These are phyloP conservation scores for Myzus persicae DNA, from an alignment of 1,140 invertebrate species.

Conservation along the genomic window DNA sequence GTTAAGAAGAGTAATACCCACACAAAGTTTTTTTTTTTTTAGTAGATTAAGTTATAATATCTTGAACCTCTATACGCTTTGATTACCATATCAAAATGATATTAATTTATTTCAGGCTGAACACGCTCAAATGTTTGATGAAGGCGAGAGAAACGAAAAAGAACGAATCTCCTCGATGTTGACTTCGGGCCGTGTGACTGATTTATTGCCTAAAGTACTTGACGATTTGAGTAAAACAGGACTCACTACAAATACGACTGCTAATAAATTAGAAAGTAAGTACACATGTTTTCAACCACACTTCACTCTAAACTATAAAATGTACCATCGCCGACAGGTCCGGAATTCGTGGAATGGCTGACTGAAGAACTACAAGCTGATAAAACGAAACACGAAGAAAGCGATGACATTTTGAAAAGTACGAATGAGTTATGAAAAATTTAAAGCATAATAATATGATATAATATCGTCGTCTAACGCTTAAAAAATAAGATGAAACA, in stretches of 20 bases:
- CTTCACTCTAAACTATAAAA: not conserved
- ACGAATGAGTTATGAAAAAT: not conserved
- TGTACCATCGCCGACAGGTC: not conserved
- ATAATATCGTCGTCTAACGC: no score
- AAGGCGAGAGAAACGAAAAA: slow-evolving; percentile 2
- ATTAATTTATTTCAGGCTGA: not conserved
- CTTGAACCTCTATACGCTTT: not conserved
- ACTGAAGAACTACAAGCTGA: slow-evolving; percentile 81
- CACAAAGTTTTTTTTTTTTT: not conserved
- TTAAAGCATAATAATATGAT: no score
- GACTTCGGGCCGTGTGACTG: not conserved
- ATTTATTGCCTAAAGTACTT: slow-evolving; percentile 13
- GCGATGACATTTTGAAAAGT: slow-evolving; percentile 73
- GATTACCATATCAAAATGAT: not conserved
- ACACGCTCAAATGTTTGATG: not conserved
- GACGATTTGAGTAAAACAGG: not conserved
- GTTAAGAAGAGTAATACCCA: not conserved
- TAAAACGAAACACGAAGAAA: slow-evolving; percentile 79
- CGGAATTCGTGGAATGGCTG: slow-evolving; percentile 83
- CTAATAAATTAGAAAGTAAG: slow-evolving; percentile 59
- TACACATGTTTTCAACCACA: not conserved
- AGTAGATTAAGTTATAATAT: not conserved
- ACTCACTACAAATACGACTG: slow-evolving; percentile 64
- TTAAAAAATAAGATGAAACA: no score
- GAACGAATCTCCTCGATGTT: no score